Base-by-base conservation (phyloP, 1,140 invertebrate species). In the Drosophila pectinifera region DNA sequence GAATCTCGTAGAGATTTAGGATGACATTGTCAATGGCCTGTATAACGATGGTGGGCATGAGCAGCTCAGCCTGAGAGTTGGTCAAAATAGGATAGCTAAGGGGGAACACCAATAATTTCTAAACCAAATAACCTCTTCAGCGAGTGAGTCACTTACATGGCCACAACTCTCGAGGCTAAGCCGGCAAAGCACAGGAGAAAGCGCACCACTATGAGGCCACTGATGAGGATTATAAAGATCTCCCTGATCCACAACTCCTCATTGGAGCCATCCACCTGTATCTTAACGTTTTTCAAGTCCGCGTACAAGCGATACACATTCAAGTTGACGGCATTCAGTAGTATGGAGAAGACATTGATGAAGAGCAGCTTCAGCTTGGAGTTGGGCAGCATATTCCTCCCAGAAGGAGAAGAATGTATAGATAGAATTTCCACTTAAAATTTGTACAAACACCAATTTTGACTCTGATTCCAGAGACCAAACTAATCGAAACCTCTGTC, bases 31-130 rank as follows among this genome's bases (percentile, higher is more conserved):
- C 80, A 6, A 82, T 24, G n/a, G 59, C 24, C 63, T 92, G 91
- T 4, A 78, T 45, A 24, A 85, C 49, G 20, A 92, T 90, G 13
- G 80, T 77, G 24, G 91, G 91, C 55, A 82, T 51, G 1, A 92
- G 63, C 22, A 92, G 43, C 10, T 92, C 85, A 0, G 78, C 53
- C 45, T 76, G 73, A 0, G 84, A 70, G 22, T 90, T 84, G 8
- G 78, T 81, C 28, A 92, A 36, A 34, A 92, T 79, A 0, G 91
- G 91, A 61, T 80, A 91, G 8, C 91, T 92, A 18, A 14, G 22
- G 42, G 4, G 7, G 5, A 26, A 5, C 16, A 8, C 13, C 20
- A 0, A 31, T 10, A 34, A 36, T 14, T 16, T 11, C 7, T 8
- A 39, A 10, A 10, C 14, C 8, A 1, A 1, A 3, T 18, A n/a